phyloP scores from a whole-genome alignment of 2,888 invertebrate genomes.

The Caenorhabditis doughertyi region DNA sequence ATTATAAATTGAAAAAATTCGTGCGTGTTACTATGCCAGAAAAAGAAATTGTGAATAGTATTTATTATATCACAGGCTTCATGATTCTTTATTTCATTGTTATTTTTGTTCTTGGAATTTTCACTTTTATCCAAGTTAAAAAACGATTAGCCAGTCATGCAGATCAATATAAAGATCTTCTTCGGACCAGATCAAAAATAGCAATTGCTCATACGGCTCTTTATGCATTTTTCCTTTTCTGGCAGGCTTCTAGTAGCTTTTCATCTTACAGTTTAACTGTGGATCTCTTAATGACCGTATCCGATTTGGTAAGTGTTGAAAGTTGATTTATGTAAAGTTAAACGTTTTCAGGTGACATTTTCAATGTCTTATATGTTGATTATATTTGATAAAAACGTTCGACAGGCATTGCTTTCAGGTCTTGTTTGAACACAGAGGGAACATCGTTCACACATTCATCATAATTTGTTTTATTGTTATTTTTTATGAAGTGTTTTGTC shows the following conservation, averaged over 20 bases:
- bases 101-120: background rate
- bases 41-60: background rate
- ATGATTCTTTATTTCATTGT: background rate
- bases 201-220: conserved; percentile 11
- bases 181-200: background rate
- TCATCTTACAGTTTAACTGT: background rate
- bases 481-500: too few relatives aligned
- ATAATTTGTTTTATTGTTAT: background rate
- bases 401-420: background rate
- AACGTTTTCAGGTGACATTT: conserved; percentile 11
- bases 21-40: background rate
- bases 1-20: background rate
- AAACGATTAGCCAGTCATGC: background rate
- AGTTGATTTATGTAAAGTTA: background rate
- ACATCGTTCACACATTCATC: too few relatives aligned
- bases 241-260: background rate
- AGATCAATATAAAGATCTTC: background rate
- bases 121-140: background rate
- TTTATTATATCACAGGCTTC: background rate
- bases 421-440: background rate
- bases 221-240: background rate
- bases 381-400: conserved; percentile 6
- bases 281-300: background rate
- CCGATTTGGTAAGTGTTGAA: conserved; percentile 1
- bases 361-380: conserved; percentile 18